Evolutionary conservation across 2,797 vertebrate species (phyloP).

Genomic region (Sebastes nivosus): DNA sequence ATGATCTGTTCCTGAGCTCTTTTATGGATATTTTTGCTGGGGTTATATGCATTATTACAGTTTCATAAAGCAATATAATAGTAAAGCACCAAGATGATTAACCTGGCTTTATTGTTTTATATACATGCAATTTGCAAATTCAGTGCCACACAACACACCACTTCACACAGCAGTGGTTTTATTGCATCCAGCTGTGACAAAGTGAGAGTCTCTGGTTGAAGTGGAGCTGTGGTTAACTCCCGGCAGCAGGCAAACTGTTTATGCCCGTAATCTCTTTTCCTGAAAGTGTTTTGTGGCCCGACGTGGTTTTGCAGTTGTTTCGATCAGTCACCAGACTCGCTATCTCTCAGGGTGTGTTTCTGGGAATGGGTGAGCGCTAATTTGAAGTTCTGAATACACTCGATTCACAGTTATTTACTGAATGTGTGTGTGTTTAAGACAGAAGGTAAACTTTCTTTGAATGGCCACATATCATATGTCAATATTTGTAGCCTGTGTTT

Average conservation of each 20-base stretch:
- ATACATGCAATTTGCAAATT: slow-evolving; percentile 11
- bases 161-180: slow-evolving; percentile 40
- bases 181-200: slow-evolving; percentile 57
- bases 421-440: neutral
- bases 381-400: slow-evolving; percentile 1
- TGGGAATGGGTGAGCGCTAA: slow-evolving; percentile 2
- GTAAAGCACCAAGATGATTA: neutral
- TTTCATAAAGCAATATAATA: neutral
- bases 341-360: slow-evolving; percentile 30
- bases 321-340: slow-evolving; percentile 19
- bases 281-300: slow-evolving; percentile 56
- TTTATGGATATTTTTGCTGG: neutral
- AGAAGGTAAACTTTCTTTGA: neutral
- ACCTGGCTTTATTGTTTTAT: neutral
- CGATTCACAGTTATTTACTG: neutral
- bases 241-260: slow-evolving; percentile 31
- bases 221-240: slow-evolving; percentile 35
- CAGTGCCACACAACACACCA: slow-evolving; percentile 18
- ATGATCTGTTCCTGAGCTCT: neutral
- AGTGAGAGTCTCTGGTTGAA: slow-evolving; percentile 27
- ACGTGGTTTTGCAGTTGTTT: slow-evolving; percentile 43
- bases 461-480: neutral
- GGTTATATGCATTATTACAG: neutral
- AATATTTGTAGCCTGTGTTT: slow-evolving; percentile 7
- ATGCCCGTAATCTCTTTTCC: slow-evolving; percentile 58